A percentile compares a stretch with the other conserved stretches of the same genome.
Evolutionary conservation across 2,113 vertebrate species (phyloP).

Genomic region (Megaceryle maxima): DNA sequence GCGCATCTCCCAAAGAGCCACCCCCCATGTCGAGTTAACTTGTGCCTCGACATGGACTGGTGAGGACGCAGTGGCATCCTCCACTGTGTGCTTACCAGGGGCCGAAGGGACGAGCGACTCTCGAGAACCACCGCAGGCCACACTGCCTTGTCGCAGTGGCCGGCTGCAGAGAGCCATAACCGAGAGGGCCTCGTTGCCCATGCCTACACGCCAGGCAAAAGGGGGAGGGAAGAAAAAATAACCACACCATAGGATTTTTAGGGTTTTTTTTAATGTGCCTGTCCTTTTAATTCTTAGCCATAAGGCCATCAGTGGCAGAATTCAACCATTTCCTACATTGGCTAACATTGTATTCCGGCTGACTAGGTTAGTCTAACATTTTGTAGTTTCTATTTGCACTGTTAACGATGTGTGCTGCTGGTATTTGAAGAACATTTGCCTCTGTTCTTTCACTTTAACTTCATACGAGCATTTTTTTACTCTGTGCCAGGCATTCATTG

Average conservation of each 20-base stretch:
- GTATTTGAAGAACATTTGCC: constrained; percentile 76
- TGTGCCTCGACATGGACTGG: constrained; percentile 74
- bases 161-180: constrained; percentile 77
- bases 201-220: constrained; percentile 74
- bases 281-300: constrained; percentile 77
- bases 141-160: constrained; percentile 73
- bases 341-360: constrained; percentile 75
- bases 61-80: constrained; percentile 73
- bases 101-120: constrained; percentile 67
- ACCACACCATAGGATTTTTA: constrained; percentile 67
- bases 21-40: constrained; percentile 73
- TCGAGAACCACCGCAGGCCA: constrained; percentile 69
- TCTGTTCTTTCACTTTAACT: constrained; percentile 74
- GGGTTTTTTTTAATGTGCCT: constrained; percentile 71
- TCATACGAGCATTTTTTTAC: constrained; percentile 76
- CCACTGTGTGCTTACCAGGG: constrained; percentile 73
- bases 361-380: constrained; percentile 76
- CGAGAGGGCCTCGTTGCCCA: constrained; percentile 74
- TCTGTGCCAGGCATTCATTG: constrained; percentile 76
- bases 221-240: constrained; percentile 76
- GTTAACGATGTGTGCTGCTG: constrained; percentile 75
- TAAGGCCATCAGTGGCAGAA: constrained; percentile 72
- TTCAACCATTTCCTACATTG: constrained; percentile 74
- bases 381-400: constrained; percentile 76
- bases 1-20: constrained; percentile 75